Conservation (phyloP, 2,797 vertebrate species). For the Melanotaenia pygmaea region DNA sequence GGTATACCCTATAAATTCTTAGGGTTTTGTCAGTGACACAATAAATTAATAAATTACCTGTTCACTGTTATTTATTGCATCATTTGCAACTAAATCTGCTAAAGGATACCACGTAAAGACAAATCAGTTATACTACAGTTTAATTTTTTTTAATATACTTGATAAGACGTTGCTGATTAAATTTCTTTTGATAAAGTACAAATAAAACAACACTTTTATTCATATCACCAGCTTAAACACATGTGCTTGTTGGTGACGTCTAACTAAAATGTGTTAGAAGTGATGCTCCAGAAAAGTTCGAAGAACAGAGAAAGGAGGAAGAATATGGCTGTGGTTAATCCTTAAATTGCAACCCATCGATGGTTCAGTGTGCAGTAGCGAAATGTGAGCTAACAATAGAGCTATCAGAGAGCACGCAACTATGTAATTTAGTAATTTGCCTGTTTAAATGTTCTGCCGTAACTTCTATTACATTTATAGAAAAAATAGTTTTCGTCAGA, state of each 20-base stretch:
- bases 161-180: background rate
- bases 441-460: background rate
- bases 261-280: background rate
- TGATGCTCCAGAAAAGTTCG: background rate
- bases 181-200: too few species aligned
- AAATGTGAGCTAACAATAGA: background rate
- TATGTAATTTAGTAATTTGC: background rate
- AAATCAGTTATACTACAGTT: too few species aligned
- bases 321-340: background rate
- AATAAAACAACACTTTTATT: background rate
- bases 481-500: background rate
- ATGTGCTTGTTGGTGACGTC: background rate
- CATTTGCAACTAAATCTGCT: too few species aligned
- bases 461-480: background rate
- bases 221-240: background rate
- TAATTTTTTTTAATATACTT: too few species aligned
- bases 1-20: too few species aligned
- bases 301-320: background rate
- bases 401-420: background rate
- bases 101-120: too few species aligned
- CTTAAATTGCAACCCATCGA: too few species aligned
- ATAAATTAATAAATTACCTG: too few species aligned
- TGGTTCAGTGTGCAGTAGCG: background rate
- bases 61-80: too few species aligned
- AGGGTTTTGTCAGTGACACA: too few species aligned